These are phyloP conservation scores for Anagyrus pseudococci DNA, from an alignment of 2,888 invertebrate species.

Conservation along the genomic window DNA sequence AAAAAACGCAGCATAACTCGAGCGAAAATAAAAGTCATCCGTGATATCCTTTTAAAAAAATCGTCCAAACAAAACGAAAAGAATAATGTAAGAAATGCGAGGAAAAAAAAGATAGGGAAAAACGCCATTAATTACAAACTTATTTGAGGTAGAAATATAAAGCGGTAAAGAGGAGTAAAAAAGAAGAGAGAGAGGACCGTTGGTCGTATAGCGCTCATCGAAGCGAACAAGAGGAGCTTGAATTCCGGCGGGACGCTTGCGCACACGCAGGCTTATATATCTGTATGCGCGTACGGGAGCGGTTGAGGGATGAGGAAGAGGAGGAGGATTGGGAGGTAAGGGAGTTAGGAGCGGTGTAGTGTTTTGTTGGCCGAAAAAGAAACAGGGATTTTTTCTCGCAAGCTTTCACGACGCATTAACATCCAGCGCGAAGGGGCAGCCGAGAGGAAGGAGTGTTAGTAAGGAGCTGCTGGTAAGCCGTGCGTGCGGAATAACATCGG, in stretches of 20 bases:
- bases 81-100: no score
- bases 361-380: conserved; percentile 36
- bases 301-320: conserved; percentile 4
- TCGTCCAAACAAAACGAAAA: no score
- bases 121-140: conserved; percentile 34
- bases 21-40: no score
- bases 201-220: conserved; percentile 31
- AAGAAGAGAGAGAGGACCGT: no score
- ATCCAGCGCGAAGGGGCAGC: conserved; percentile 35
- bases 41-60: no score
- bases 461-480: conserved; percentile 14
- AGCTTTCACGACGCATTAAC: conserved; percentile 39
- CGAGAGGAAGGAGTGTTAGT: conserved; percentile 23
- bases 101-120: not conserved
- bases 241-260: conserved; percentile 18
- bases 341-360: conserved; percentile 29
- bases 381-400: conserved; percentile 37
- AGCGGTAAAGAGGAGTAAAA: conserved; percentile 29
- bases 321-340: conserved; percentile 6
- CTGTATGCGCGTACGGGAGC: not conserved
- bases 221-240: conserved; percentile 14
- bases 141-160: conserved; percentile 31
- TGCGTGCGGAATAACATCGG: conserved; percentile 34
- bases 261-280: no score
- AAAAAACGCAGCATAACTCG: no score